A percentile compares a stretch with the other conserved stretches of the same genome.
Conservation (phyloP, 1,140 invertebrate species). For the Zaprionus gabonicus region DNA sequence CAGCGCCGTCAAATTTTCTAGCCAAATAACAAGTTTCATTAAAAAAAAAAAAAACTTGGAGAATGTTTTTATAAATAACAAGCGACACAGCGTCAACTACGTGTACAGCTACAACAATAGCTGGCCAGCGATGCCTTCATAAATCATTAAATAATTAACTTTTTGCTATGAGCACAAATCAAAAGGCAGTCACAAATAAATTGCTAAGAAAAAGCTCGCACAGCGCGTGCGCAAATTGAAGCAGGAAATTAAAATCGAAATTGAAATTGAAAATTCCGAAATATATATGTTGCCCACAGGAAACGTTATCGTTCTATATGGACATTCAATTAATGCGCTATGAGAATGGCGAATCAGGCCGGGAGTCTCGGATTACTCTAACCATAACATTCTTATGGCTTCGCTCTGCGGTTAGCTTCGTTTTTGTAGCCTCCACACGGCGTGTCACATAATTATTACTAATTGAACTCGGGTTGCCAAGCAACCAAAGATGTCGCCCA, state of each 20-base stretch:
- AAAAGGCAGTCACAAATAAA: conserved; percentile 33
- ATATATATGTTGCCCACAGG: conserved; percentile 49
- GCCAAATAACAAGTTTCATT: conserved; percentile 77
- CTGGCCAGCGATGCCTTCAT: conserved; percentile 55
- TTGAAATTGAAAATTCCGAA: conserved; percentile 14
- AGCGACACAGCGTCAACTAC: conserved; percentile 39
- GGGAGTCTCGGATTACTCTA: conserved; percentile 48
- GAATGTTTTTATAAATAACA: conserved; percentile 77
- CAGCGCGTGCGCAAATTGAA: conserved; percentile 7
- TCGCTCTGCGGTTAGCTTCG: conserved; percentile 42
- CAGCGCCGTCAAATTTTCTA: conserved; percentile 42
- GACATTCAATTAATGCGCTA: conserved; percentile 41
- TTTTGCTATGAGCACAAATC: conserved; percentile 61
- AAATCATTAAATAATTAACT: conserved; percentile 83
- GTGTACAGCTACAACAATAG: conserved; percentile 29
- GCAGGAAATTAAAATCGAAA: conserved; percentile 63
- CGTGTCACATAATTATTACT: conserved; percentile 75
- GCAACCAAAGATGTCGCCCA: conserved; percentile 39
- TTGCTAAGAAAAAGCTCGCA: conserved; percentile 2
- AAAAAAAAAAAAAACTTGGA: conserved; percentile 57
- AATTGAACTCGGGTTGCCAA: conserved; percentile 66
- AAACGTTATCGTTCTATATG: conserved; percentile 47
- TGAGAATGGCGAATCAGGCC: conserved; percentile 14
- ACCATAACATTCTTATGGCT: conserved; percentile 63
- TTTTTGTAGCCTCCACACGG: conserved; percentile 25